These are phyloP conservation scores for Todus mexicanus DNA, from an alignment of 2,797 vertebrate genomes.

Conservation along the genomic window DNA sequence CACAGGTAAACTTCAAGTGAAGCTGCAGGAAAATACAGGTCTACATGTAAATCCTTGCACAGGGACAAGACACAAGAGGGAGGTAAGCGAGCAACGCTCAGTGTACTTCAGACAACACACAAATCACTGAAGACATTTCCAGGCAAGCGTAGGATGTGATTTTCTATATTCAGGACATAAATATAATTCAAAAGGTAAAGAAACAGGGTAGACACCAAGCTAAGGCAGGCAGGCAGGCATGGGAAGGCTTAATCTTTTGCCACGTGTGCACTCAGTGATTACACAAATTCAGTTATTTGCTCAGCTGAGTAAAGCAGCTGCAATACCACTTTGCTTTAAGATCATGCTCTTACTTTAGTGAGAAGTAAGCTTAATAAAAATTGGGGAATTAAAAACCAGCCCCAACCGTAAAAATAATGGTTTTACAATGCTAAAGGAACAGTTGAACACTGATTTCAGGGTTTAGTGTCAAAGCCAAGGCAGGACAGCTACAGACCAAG, in stretches of 20 bases:
- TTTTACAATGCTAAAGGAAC: not conserved
- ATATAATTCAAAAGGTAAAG: not conserved
- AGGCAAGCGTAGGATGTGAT: not conserved
- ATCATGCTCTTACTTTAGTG: not conserved
- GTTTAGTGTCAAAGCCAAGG: not conserved
- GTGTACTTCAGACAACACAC: not conserved
- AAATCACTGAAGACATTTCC: not conserved
- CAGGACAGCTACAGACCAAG: not conserved
- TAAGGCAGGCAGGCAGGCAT: not conserved
- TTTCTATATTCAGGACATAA: not conserved
- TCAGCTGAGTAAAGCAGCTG: not conserved
- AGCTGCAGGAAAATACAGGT: not conserved
- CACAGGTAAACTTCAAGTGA: not conserved
- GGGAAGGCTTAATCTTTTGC: not conserved
- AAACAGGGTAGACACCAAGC: not conserved
- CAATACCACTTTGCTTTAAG: not conserved
- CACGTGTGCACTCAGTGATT: rapidly evolving
- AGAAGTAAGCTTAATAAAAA: too few species aligned
- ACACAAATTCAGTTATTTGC: not conserved
- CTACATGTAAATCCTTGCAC: not conserved
- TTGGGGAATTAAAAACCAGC: not conserved
- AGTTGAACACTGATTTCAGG: not conserved
- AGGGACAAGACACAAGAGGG: not conserved
- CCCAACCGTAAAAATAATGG: too few species aligned
- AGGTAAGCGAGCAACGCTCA: not conserved